These are phyloP conservation scores for Drosophila prolongata DNA, from an alignment of 2,888 invertebrate species.

Conservation along the genomic window DNA sequence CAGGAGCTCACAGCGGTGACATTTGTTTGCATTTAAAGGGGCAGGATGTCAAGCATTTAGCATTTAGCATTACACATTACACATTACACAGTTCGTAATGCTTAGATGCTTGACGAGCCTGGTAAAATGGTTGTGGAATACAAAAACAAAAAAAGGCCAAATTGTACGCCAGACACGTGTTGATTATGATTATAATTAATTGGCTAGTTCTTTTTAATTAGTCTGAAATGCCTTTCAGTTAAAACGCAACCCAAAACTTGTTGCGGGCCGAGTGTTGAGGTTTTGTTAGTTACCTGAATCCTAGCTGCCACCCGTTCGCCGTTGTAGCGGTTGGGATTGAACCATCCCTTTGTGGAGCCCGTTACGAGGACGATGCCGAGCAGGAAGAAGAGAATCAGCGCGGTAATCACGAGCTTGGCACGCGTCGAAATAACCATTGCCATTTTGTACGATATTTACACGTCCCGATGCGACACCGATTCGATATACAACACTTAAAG, in stretches of 20 bases:
- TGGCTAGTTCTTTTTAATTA: slow-evolving; percentile 55
- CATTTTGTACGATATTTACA: slow-evolving; percentile 83
- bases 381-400: slow-evolving; percentile 86
- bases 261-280: slow-evolving; percentile 35
- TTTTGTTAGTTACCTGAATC: slow-evolving; percentile 85
- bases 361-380: slow-evolving; percentile 86
- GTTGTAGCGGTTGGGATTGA: slow-evolving; percentile 85
- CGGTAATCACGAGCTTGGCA: slow-evolving; percentile 87
- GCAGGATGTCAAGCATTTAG: slow-evolving; percentile 68
- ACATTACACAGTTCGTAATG: slow-evolving; percentile 52
- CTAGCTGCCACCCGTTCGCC: slow-evolving; percentile 86
- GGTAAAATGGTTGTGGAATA: slow-evolving; percentile 8
- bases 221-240: slow-evolving; percentile 38
- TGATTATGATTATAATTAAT: slow-evolving; percentile 68
- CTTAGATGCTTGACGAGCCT: slow-evolving; percentile 19
- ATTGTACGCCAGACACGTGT: slow-evolving; percentile 44
- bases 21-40: slow-evolving; percentile 67
- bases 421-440: slow-evolving; percentile 89
- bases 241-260: slow-evolving; percentile 45
- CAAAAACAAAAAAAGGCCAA: neutral
- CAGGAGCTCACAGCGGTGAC: slow-evolving; percentile 45
- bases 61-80: slow-evolving; percentile 74
- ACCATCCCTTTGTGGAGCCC: slow-evolving; percentile 88
- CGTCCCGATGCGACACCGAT: slow-evolving; percentile 27
- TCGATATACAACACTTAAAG: slow-evolving; percentile 48